phyloP scores from a whole-genome alignment of 2,888 invertebrate genomes.

The Caradrina clavipalpis region DNA sequence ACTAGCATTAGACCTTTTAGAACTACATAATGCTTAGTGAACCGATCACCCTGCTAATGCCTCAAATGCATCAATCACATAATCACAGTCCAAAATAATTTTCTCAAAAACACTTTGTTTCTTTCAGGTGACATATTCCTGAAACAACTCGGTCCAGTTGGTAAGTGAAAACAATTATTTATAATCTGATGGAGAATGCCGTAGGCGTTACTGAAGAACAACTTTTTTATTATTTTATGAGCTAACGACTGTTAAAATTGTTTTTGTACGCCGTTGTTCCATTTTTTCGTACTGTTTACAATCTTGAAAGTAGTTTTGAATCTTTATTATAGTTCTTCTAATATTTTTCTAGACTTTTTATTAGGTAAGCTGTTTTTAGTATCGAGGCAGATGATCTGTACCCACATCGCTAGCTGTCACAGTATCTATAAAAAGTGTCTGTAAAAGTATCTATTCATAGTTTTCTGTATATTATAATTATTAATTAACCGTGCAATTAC shows the following conservation, averaged over 20 bases:
- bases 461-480: neutral
- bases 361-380: slow-evolving; percentile 7
- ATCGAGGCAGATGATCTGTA: slow-evolving; percentile 13
- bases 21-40: too few species aligned
- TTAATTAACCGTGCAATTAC: too few species aligned
- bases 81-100: neutral
- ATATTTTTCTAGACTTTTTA: slow-evolving; percentile 23
- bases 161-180: slow-evolving; percentile 64
- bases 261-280: slow-evolving; percentile 19
- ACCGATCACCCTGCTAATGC: neutral
- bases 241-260: slow-evolving; percentile 24
- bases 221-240: slow-evolving; percentile 30
- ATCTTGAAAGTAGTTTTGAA: slow-evolving; percentile 23
- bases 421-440: too few species aligned
- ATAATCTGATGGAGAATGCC: neutral
- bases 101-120: neutral
- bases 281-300: slow-evolving; percentile 24
- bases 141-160: slow-evolving; percentile 66
- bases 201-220: slow-evolving; percentile 21
- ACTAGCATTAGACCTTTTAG: too few species aligned
- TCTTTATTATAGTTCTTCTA: slow-evolving; percentile 11
- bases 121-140: slow-evolving; percentile 69
- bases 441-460: neutral
- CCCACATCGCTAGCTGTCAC: neutral
- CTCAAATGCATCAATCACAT: neutral